A percentile compares a stretch with the other conserved stretches of the same genome.
phyloP scores from a whole-genome alignment of 2,797 vertebrate genomes.

The Echeneis naucrates region DNA sequence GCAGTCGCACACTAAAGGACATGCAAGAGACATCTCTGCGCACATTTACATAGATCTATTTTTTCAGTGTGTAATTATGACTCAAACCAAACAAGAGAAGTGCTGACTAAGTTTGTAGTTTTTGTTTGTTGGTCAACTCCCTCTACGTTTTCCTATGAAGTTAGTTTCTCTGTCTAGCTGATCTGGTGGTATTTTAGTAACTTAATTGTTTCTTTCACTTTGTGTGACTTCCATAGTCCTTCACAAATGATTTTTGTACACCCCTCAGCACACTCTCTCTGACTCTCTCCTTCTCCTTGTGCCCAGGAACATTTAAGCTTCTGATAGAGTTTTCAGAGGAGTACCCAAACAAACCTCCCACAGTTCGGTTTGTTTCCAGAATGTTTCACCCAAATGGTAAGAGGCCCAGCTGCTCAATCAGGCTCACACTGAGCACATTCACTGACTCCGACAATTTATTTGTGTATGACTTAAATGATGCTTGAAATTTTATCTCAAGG shows the following conservation, averaged over 20 bases:
- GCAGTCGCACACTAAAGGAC: neutral
- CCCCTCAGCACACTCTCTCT: neutral
- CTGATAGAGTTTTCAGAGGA: conserved; percentile 99
- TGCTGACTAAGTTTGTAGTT: conserved; percentile 47
- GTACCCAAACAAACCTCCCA: conserved; percentile 99
- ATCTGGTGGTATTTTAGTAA: conserved; percentile 45
- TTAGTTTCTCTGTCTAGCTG: conserved; percentile 25
- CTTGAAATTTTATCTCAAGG: neutral
- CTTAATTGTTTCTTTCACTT: conserved; percentile 40
- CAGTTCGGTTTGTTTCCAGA: conserved; percentile 98
- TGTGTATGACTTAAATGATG: neutral
- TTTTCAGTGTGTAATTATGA: conserved; percentile 25
- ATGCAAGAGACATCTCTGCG: neutral
- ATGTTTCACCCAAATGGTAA: conserved; percentile 99
- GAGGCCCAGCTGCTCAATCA: conserved; percentile 39
- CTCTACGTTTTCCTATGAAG: conserved; percentile 19
- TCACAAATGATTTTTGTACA: conserved; percentile 7
- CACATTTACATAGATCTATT: neutral
- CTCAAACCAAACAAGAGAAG: conserved; percentile 16
- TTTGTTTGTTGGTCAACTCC: conserved; percentile 8
- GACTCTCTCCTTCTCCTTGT: neutral
- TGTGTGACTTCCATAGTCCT: conserved; percentile 20
- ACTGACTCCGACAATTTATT: neutral
- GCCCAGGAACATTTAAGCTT: conserved; percentile 98
- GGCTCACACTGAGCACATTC: neutral